Evolutionary conservation across 30 jellyfish, hydroid and myxozoan genomes (phyloP).

Genomic region (Nemopilema nomurai): DNA sequence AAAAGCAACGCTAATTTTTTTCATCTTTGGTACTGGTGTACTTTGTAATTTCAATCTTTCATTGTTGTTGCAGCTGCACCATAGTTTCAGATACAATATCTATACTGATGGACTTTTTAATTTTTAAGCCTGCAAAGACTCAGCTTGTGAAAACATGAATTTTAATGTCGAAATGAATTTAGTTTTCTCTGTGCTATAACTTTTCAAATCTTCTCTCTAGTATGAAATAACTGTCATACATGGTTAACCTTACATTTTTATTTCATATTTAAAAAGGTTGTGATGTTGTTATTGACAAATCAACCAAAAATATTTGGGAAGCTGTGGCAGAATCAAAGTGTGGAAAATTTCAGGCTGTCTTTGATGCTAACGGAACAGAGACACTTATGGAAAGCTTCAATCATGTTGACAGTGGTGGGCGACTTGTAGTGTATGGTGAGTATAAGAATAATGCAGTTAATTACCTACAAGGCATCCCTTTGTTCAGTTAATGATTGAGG

Average conservation of each 20-base stretch:
- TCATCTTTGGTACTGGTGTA: no score
- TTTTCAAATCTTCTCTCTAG: not conserved
- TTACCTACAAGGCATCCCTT: no score
- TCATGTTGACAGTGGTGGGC: slow-evolving; percentile 78
- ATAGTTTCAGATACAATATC: no score
- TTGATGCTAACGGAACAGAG: slow-evolving; percentile 94
- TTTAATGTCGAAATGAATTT: no score
- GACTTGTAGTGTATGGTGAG: slow-evolving; percentile 88
- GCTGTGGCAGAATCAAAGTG: slow-evolving; percentile 38
- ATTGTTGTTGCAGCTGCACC: no score
- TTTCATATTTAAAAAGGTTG: slow-evolving; percentile 74
- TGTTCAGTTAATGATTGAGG: no score
- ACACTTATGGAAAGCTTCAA: slow-evolving; percentile 73
- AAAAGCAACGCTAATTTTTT: not conserved
- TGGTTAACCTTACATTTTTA: not conserved
- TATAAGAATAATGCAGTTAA: no score
- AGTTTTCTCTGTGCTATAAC: no score
- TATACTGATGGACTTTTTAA: no score
- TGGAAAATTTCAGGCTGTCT: slow-evolving; percentile 72
- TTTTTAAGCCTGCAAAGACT: no score
- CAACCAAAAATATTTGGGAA: slow-evolving; percentile 66
- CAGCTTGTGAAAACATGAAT: no score
- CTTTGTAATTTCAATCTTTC: no score
- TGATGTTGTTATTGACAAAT: slow-evolving; percentile 87
- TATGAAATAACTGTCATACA: not conserved